Conservation (phyloP, 2,113 vertebrate genomes). For the Macrotis lagotis region DNA sequence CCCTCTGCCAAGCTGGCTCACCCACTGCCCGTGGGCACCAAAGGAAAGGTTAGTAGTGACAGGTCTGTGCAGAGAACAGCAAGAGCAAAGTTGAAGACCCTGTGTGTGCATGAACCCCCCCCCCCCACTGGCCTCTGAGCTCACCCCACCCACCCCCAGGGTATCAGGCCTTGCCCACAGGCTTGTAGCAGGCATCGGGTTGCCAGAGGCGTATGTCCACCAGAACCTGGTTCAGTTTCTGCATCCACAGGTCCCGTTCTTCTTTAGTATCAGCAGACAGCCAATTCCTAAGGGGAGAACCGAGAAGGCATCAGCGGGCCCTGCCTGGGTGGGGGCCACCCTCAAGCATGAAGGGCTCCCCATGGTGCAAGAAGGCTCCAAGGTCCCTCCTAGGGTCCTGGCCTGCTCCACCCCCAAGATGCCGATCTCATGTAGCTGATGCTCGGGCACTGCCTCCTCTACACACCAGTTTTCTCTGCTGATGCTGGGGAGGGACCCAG, state of each 20-base stretch:
- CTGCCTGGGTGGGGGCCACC: too few species aligned
- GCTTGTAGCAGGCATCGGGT: constrained; percentile 92
- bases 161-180: constrained; percentile 84
- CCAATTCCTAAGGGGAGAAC: constrained; percentile 91
- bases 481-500: too few species aligned
- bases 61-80: background rate
- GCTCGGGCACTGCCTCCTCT: too few species aligned
- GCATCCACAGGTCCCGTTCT: constrained; percentile 97
- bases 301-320: background rate
- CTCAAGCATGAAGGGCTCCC: too few species aligned
- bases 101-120: too few species aligned
- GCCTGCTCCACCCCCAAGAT: too few species aligned
- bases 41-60: background rate
- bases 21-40: background rate
- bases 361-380: too few species aligned
- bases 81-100: background rate
- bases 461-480: too few species aligned
- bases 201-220: constrained; percentile 97
- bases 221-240: constrained; percentile 95
- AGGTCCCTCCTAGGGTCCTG: background rate
- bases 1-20: too few species aligned
- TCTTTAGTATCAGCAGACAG: constrained; percentile 98
- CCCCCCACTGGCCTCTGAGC: background rate
- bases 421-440: too few species aligned
- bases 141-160: background rate